Evolutionary conservation across 2,113 vertebrate genomes (phyloP), one percentile per base, ranked within the genome.

Genomic region (Echinops telfairi): DNA sequence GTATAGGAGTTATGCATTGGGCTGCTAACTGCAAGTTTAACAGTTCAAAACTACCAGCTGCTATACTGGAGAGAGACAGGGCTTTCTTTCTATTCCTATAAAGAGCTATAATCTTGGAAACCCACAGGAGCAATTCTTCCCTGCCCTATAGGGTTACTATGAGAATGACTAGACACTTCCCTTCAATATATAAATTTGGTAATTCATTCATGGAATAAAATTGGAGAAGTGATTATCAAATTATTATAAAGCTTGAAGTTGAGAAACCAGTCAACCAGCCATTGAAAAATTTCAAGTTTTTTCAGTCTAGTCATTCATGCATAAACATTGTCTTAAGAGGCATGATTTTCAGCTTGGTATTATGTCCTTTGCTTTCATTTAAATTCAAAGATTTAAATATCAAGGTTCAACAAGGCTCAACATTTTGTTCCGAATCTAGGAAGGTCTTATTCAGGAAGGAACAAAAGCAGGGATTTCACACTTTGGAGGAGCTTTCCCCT

Each of bases 341-440:
- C 1, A 4, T 57, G 16, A 36, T n/a, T 25, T 82, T 77, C 68
- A 71, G 43, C 31, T 75, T 89, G 6, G 17, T 81, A 33, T 66
- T 84, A 4, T 75, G 31, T 23, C 36, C n/a, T 86, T 4, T 16
- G 38, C 40, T 89, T 86, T 16, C 29, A 62, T 86, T 79, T 68
- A 77, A 77, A 66, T 83, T 60, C 71, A 62, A 88, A 40, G 76
- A 66, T 83, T 68, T 77, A 62, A 88, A 40, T 87, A 83, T 62
- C 4, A 2, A 70, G 29, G 80, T 94, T 91, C n/a, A 85, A 58
- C 6, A 78, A 92, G 84, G 29, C 20, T 4, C 3, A 81, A 80
- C 76, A 33, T n/a, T 43, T 77, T 81, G 11, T 2, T 85, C 36
- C 17, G 84, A 53, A 76, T 90, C 12, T 78, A 1, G 22, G 83